A percentile compares a stretch with the other conserved stretches of the same genome.
phyloP scores from a whole-genome alignment of 2,113 vertebrate genomes.

The Mirounga angustirostris region DNA sequence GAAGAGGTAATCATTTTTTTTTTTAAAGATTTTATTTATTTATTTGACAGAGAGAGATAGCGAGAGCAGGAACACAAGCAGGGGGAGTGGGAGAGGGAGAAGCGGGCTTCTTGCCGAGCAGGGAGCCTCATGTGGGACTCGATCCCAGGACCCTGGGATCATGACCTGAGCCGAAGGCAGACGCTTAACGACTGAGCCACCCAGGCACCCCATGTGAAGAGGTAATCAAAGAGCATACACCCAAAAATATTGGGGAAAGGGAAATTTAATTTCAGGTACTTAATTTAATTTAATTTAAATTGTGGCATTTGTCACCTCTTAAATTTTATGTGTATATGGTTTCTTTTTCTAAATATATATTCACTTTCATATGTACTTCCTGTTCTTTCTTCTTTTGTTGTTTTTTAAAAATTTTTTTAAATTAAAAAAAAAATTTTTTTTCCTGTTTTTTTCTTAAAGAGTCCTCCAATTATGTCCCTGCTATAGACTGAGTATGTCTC shows the following conservation, averaged over 20 bases:
- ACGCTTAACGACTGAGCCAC: too few relatives aligned
- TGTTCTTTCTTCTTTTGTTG: background rate
- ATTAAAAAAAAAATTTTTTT: too few relatives aligned
- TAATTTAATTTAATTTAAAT: background rate
- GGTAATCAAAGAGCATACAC: background rate
- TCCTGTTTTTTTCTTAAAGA: background rate
- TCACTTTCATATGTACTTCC: background rate
- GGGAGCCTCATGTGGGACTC: too few relatives aligned
- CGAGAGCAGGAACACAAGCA: too few relatives aligned
- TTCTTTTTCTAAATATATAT: constrained; percentile 11
- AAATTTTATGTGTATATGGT: background rate
- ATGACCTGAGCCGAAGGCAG: too few relatives aligned
- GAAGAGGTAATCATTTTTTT: background rate
- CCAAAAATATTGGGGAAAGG: background rate
- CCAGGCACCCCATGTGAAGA: background rate
- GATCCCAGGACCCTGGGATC: too few relatives aligned
- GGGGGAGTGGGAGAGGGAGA: too few relatives aligned
- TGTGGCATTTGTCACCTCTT: background rate
- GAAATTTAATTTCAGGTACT: constrained; percentile 1
- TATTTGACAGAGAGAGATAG: too few relatives aligned
- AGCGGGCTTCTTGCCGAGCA: too few relatives aligned
- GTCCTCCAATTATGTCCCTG: background rate
- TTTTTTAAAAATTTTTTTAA: too few relatives aligned
- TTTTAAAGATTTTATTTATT: too few relatives aligned
- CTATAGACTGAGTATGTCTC: background rate